Evolutionary conservation across 2,797 vertebrate genomes (phyloP).

Genomic region (Molossus alvarezi): DNA sequence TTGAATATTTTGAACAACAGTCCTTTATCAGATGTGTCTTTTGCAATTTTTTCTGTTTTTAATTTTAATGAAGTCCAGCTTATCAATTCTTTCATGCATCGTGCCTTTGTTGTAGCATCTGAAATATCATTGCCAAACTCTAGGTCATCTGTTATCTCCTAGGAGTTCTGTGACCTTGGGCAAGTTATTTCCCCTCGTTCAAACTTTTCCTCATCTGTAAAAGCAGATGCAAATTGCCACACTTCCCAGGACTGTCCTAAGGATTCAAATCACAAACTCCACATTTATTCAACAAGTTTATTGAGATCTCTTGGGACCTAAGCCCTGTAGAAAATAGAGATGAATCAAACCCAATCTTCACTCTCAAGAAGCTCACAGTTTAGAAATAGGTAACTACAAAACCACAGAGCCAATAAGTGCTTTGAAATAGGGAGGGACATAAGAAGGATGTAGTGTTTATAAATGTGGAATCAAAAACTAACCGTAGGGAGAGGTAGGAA

Average conservation of each 20-base stretch:
- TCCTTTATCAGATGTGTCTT: not conserved
- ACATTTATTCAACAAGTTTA: slow-evolving; percentile 75
- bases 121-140: not conserved
- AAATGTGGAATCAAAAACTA: not conserved
- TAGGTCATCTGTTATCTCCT: not conserved
- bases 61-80: not conserved
- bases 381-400: slow-evolving; percentile 44
- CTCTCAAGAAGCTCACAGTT: slow-evolving; percentile 31
- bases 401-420: not conserved
- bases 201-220: not conserved
- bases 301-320: slow-evolving; percentile 52
- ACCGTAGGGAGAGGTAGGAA: not conserved
- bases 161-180: not conserved
- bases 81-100: not conserved
- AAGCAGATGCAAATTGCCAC: not conserved
- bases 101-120: not conserved
- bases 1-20: not conserved
- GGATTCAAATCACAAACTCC: slow-evolving; percentile 39
- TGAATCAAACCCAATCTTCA: not conserved
- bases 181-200: not conserved
- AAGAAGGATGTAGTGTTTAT: not conserved
- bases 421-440: not conserved
- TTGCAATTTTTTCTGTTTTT: not conserved
- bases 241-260: not conserved
- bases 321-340: slow-evolving; percentile 61